Percentiles rank a stretch among this genome's conserved stretches.
Evolutionary conservation across 2,113 vertebrate genomes (phyloP).

Genomic region (Hiodon alosoides): DNA sequence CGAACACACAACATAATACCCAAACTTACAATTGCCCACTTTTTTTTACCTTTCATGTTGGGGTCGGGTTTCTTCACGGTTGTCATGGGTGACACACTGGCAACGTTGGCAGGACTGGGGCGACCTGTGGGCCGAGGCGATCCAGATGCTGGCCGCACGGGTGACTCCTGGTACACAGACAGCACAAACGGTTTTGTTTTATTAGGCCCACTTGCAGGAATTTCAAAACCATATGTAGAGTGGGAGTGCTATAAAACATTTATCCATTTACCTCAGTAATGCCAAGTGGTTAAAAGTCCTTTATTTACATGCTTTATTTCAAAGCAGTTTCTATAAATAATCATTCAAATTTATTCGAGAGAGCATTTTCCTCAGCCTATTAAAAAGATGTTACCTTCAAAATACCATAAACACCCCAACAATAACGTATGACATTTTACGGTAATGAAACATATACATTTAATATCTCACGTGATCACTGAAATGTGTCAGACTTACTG

Average conservation of each 20-base stretch:
- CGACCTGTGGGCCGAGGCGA: slow-evolving; percentile 87
- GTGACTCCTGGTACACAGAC: slow-evolving; percentile 76
- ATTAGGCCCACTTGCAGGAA: neutral
- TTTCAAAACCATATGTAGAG: neutral
- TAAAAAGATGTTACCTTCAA: neutral
- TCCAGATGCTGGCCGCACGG: slow-evolving; percentile 79
- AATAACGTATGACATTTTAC: no score
- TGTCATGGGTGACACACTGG: slow-evolving; percentile 86
- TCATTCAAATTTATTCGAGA: no score
- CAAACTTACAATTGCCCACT: neutral
- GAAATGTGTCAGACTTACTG: slow-evolving; percentile 69
- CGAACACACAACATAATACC: neutral
- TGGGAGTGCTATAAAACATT: neutral
- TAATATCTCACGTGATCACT: neutral
- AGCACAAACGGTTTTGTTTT: neutral
- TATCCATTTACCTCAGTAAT: neutral
- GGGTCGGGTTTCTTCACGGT: slow-evolving; percentile 95
- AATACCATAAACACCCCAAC: no score
- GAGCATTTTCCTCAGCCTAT: no score
- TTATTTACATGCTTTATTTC: no score
- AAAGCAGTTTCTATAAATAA: no score
- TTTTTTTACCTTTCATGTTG: slow-evolving; percentile 85
- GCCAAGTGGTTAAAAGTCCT: neutral
- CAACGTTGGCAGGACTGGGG: slow-evolving; percentile 71
- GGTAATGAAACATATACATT: neutral